Conservation (phyloP, 2,113 vertebrate genomes). For the Odontophorus gujanensis region DNA sequence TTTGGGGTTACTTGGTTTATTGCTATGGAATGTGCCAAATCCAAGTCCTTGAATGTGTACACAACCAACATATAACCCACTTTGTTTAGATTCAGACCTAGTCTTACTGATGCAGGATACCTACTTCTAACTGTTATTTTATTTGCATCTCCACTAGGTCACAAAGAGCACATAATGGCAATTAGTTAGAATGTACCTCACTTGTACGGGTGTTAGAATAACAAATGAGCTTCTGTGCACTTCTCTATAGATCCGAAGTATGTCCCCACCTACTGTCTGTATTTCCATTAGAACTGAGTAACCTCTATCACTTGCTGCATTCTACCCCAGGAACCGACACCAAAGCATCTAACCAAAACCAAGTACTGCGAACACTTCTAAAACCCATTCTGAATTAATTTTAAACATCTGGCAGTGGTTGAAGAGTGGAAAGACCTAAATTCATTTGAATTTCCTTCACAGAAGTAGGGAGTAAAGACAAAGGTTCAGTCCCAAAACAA, state of each 20-base stretch:
- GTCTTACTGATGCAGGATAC: background rate
- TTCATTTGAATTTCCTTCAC: slow-evolving; percentile 7
- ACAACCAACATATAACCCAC: background rate
- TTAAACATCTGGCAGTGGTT: background rate
- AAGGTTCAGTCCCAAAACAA: slow-evolving; percentile 21
- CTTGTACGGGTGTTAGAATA: background rate
- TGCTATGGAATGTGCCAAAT: background rate
- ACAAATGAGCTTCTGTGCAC: background rate
- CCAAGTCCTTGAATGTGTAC: background rate
- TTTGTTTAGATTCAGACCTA: background rate
- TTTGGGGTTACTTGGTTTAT: background rate
- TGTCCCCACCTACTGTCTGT: background rate
- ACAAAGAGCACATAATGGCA: background rate
- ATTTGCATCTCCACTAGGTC: background rate
- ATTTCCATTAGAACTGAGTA: background rate
- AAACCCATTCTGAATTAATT: slow-evolving; percentile 27
- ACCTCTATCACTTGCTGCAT: background rate
- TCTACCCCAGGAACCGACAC: background rate
- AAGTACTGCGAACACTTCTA: background rate
- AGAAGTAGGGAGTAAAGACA: background rate
- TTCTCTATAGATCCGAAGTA: background rate
- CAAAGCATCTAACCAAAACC: background rate
- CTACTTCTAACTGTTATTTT: slow-evolving; percentile 19
- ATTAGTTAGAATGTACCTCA: background rate
- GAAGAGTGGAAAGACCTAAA: background rate